Base-by-base conservation (phyloP, 2,797 vertebrate genomes). In the Cossypha caffra region DNA sequence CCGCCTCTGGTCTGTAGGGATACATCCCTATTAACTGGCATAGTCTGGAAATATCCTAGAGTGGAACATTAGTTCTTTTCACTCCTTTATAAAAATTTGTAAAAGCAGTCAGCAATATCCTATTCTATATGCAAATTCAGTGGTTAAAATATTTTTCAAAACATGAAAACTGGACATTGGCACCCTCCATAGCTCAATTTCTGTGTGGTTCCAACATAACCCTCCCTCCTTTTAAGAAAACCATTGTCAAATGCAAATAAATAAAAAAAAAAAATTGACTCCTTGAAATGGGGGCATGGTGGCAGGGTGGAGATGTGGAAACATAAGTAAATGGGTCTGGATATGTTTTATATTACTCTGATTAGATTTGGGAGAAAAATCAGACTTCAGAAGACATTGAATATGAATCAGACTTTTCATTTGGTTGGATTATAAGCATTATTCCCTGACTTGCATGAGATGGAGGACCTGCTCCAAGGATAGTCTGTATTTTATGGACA, bases 261-360 rank as follows among this genome's bases (percentile, higher is more conserved):
- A 59, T 17, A 73, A 80, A 64, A 4, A 37, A 79, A n/a, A 5
- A 26, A 64, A 54, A 16, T 5, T 0, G 10, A 11, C 11, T 43
- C 14, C 25, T 68, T 66, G 38, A 51, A 63, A 16, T 47, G 13
- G 2, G 3, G 6, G 0, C 2, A 2, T 18, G 5, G 23, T 45
- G 26, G 2, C 10, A 20, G 7, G 11, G 6, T 31, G 15, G 5
- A 42, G 6, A 33, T 54, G 5, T 14, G 7, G 24, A 57, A 4
- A 61, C 13, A 61, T 23, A 61, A 42, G 3, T 10, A 66, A 50
- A 42, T 66, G 13, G 11, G 3, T 42, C 14, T 50, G 11, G 21
- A 9, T 13, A 33, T 8, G 3, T 24, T 94, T 74, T 35, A 3
- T 31, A 58, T 26, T 42, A 13, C 8, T 54, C 54, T 16, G 38